Percentiles rank a stretch among this genome's conserved stretches.
Conservation (phyloP, 2,797 vertebrate species). For the Epinephelus awoara region DNA sequence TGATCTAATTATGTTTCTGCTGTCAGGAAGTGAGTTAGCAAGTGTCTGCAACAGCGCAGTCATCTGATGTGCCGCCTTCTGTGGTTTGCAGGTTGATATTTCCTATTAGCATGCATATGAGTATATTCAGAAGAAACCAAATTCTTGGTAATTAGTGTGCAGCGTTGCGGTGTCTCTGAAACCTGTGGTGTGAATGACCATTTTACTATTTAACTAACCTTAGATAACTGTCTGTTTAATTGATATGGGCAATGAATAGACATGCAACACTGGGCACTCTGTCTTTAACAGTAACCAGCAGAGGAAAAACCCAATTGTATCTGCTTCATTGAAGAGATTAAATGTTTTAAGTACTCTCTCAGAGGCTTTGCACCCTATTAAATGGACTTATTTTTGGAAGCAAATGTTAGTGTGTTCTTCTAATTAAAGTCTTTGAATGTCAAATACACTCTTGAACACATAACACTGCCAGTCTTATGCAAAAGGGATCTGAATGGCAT, state of each 20-base stretch:
- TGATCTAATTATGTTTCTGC: constrained; percentile 33
- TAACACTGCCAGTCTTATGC: neutral
- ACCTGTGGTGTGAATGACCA: constrained; percentile 12
- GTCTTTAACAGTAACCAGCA: neutral
- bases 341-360: constrained; percentile 13
- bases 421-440: neutral
- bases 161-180: neutral
- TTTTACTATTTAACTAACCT: neutral
- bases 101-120: constrained; percentile 44
- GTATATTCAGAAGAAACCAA: neutral
- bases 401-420: neutral
- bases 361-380: neutral
- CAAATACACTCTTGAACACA: neutral
- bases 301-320: neutral
- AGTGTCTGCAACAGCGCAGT: constrained; percentile 44
- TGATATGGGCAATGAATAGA: neutral
- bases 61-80: constrained; percentile 44
- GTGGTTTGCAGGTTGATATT: constrained; percentile 67
- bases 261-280: neutral
- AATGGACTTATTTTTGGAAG: constrained; percentile 4
- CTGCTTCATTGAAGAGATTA: neutral
- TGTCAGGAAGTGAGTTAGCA: constrained; percentile 69
- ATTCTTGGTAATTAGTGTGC: constrained; percentile 19
- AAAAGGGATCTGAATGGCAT: neutral
- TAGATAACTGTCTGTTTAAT: too few relatives aligned